A percentile compares a stretch with the other conserved stretches of the same genome.
These are phyloP conservation scores for Campylomormyrus tamandua DNA, from an alignment of 2,113 vertebrate species.

Conservation along the genomic window DNA sequence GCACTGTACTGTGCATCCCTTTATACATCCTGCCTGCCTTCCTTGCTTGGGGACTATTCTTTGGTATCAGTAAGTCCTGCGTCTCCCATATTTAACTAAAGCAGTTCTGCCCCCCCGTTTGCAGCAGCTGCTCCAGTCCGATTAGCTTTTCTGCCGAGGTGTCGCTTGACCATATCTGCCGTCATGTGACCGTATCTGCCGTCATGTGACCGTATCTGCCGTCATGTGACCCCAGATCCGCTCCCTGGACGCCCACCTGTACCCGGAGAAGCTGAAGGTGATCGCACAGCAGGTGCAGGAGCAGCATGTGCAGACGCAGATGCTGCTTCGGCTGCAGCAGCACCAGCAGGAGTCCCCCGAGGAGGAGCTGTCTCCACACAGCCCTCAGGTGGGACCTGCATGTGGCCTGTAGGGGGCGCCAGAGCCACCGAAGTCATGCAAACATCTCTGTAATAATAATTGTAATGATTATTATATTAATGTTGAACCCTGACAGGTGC, in stretches of 20 bases:
- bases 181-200: not conserved
- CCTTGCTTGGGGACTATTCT: not conserved
- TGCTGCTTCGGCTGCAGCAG: conserved; percentile 56
- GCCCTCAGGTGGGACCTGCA: conserved; percentile 72
- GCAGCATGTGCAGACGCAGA: conserved; percentile 75
- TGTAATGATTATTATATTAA: not conserved
- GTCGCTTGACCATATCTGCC: not conserved
- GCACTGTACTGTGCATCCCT: not conserved
- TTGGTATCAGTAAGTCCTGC: not conserved
- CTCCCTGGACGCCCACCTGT: conserved; percentile 87
- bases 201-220: not conserved
- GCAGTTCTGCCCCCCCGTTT: not conserved
- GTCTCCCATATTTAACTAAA: not conserved
- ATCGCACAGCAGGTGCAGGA: conserved; percentile 87
- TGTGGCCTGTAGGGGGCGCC: not conserved
- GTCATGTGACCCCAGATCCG: conserved; percentile 66
- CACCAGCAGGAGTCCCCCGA: conserved; percentile 72
- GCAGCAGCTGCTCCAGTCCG: not conserved
- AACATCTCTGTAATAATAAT: not conserved
- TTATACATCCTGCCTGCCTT: not conserved
- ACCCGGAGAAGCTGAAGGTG: conserved; percentile 92
- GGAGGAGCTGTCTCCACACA: conserved; percentile 65
- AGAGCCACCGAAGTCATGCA: not conserved
- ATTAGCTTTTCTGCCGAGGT: not conserved
- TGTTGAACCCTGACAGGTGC: conserved; percentile 55